Percentiles rank a stretch among this genome's conserved stretches.
phyloP scores from a whole-genome alignment of 2,888 invertebrate genomes.

The Archips xylosteana region DNA sequence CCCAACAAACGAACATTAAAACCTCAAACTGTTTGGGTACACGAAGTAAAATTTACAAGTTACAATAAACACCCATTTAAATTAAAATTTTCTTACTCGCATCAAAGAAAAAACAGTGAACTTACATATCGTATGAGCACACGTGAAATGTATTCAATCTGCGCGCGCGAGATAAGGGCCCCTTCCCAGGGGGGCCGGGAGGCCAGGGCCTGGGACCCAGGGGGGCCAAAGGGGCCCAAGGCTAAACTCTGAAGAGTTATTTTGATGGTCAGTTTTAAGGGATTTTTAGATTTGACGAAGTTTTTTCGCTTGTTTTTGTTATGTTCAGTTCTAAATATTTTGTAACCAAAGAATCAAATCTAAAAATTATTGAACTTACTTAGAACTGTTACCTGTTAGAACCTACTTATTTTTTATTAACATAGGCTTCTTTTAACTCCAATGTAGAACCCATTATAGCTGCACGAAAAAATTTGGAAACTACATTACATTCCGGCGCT shows the following conservation, averaged over 20 bases:
- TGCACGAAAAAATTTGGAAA: too few relatives aligned
- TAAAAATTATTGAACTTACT: too few relatives aligned
- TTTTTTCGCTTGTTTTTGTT: too few relatives aligned
- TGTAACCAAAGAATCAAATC: too few relatives aligned
- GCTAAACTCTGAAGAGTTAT: conserved; percentile 51
- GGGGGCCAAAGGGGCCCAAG: conserved; percentile 59
- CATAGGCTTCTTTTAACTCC: too few relatives aligned
- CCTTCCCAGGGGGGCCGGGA: conserved; percentile 52
- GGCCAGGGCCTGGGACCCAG: conserved; percentile 44
- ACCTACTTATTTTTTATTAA: too few relatives aligned
- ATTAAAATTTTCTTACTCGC: neutral
- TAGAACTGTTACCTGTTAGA: too few relatives aligned
- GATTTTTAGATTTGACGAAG: neutral
- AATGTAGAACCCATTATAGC: too few relatives aligned
- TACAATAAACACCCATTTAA: neutral
- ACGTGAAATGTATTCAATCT: conserved; percentile 91
- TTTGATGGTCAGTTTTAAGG: conserved; percentile 61
- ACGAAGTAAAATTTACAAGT: neutral
- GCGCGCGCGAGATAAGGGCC: conserved; percentile 86
- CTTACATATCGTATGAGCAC: conserved; percentile 62
- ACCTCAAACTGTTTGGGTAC: too few relatives aligned
- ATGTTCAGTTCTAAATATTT: too few relatives aligned
- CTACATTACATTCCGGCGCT: too few relatives aligned
- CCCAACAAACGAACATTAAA: too few relatives aligned
- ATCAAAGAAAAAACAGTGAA: conserved; percentile 42